Evolutionary conservation across 2,797 vertebrate species (phyloP), one percentile per base, ranked within the genome.

Genomic region (Valencia hispanica): DNA sequence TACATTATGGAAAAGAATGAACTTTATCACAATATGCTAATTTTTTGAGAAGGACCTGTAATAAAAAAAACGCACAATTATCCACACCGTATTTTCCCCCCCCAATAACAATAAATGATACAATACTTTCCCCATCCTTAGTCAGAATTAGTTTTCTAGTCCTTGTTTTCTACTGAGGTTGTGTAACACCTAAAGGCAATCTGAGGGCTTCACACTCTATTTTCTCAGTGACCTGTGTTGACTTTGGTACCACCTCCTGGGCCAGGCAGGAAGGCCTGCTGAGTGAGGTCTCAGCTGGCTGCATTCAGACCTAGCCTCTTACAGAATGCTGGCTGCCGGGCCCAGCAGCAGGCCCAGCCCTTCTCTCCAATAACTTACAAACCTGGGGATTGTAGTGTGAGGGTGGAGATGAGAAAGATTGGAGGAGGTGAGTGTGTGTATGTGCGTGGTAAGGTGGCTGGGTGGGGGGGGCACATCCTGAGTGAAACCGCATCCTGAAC

Each of bases 401-500:
- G 95, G 95, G 95, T 94, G 94, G 90, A 89, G 86, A 85, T 81
- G 86, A 82, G 73, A 88, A 89, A 80, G 88, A 86, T 84, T 84
- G 89, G 78, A 87, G 85, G 87, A 84, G 86, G 82, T 70, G 82
- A 72, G 94, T 95, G 75, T 74, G 78, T 83, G 70, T 70, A 66
- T 74, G 32, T 45, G 63, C 48, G 71, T 43, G 53, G 39, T 65
- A 48, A 30, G 47, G 41, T 36, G 41, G 70, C 77, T 32, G 74
- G 34, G n/a, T n/a, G n/a, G 45, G 73, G 71, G 94, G 92, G 94
- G 93, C 95, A 97, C 96, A 97, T 99, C 97, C 97, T 98, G 97
- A 95, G 95, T 97, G 96, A 98, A 98, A 98, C 97, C 96, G 95
- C 97, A 98, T 98, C 97, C 97, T 98, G 97, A 98, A 97, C 96